These are phyloP conservation scores for Phycodurus eques DNA, from an alignment of 2,113 vertebrate species.

Conservation along the genomic window DNA sequence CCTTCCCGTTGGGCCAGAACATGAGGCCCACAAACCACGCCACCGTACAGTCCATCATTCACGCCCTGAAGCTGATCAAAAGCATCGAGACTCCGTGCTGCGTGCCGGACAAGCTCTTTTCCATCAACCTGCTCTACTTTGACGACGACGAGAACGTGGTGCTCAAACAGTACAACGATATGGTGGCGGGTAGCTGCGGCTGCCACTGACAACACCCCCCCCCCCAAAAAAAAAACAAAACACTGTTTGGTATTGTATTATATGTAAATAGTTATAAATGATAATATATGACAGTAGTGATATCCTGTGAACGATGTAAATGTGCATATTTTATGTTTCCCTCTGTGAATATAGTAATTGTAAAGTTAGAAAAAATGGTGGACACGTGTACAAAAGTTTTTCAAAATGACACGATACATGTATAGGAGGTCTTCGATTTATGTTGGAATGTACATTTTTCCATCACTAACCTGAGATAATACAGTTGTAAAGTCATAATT, in stretches of 20 bases:
- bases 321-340: constrained; percentile 70
- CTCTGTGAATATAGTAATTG: constrained; percentile 38
- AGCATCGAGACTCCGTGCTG: constrained; percentile 77
- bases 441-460: neutral
- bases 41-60: constrained; percentile 83
- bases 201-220: constrained; percentile 67
- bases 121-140: constrained; percentile 82
- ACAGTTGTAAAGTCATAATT: neutral
- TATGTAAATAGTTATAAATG: constrained; percentile 78
- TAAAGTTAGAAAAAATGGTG: constrained; percentile 58
- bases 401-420: neutral
- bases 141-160: constrained; percentile 83
- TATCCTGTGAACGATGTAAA: constrained; percentile 58
- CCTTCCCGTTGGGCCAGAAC: constrained; percentile 80
- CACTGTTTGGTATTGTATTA: constrained; percentile 57
- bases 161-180: constrained; percentile 81
- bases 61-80: constrained; percentile 78
- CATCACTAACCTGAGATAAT: neutral
- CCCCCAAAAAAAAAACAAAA: neutral
- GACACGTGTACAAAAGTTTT: neutral
- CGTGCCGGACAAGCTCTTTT: constrained; percentile 82
- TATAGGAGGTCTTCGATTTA: no score
- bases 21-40: constrained; percentile 82
- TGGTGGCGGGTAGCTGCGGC: constrained; percentile 83
- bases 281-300: constrained; percentile 75